Percentiles rank a stretch among this genome's conserved stretches.
Conservation (phyloP, 2,888 invertebrate genomes). For the Panopea generosa region DNA sequence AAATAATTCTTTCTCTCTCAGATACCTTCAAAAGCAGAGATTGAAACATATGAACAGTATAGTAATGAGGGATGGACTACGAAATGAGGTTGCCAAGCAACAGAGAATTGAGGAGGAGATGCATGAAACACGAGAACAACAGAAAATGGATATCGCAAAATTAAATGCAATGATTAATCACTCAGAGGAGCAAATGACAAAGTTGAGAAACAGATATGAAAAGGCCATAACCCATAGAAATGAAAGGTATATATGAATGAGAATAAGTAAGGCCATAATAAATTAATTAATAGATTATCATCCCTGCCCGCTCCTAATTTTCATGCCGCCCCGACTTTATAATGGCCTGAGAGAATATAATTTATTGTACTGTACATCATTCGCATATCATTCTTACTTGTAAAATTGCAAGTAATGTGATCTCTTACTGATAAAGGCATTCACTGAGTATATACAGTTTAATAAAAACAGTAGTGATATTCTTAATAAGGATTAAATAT, state of each 20-base stretch:
- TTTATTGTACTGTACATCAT: not conserved
- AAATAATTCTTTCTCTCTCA: too few species aligned
- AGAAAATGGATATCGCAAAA: constrained; percentile 84
- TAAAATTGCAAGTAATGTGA: too few species aligned
- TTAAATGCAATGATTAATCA: constrained; percentile 85
- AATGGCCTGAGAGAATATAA: not conserved
- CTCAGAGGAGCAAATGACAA: constrained; percentile 84
- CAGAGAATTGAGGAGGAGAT: constrained; percentile 82
- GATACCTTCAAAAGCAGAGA: constrained; percentile 83
- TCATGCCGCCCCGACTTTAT: too few species aligned
- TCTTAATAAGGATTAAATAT: too few species aligned
- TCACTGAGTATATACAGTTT: too few species aligned
- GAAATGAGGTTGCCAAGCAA: constrained; percentile 85
- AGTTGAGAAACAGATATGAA: constrained; percentile 83
- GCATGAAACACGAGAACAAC: constrained; percentile 83
- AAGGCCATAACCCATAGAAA: constrained; percentile 84
- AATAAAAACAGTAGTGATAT: too few species aligned
- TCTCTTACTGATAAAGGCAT: too few species aligned
- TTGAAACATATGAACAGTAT: constrained; percentile 83
- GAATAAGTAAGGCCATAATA: not conserved
- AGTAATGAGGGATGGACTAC: constrained; percentile 82
- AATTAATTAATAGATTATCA: too few species aligned
- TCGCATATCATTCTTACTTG: not conserved
- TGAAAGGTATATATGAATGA: constrained; percentile 77
- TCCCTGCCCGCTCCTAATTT: too few species aligned